Base-by-base conservation (phyloP, 2,113 vertebrate genomes). In the Corydoras sp. region DNA sequence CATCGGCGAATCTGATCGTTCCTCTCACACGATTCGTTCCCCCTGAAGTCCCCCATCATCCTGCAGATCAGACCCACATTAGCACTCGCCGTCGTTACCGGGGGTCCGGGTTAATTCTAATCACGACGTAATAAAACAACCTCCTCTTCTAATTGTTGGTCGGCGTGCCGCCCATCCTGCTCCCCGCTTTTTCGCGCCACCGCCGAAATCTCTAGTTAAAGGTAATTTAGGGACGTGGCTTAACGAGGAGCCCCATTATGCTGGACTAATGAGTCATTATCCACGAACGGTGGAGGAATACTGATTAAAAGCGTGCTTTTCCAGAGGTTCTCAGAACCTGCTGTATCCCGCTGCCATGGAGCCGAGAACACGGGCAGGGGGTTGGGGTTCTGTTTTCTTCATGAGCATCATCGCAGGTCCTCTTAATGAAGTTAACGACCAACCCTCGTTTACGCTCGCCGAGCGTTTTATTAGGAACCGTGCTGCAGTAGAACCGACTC, bases 181-280 rank as follows among this genome's bases (percentile, higher is more conserved):
- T 1, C 58, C 58, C 55, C 66, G 30, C 29, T 66, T 64, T 70
- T 65, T 74, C 68, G 56, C 68, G 65, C 51, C 64, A 60, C 72
- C 76, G 71, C 80, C 81, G 69, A 85, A 81, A 83, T 85, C 78
- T 83, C 73, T 78, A 78, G 80, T 84, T 83, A 80, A 77, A 83
- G 82, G 82, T 84, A 86, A 87, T 86, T 83, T 80, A 86, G 76
- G 35, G 81, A 82, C 69, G 76, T 81, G 82, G 80, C 79, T 79
- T 82, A 76, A 78, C 74, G 83, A 83, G 83, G 80, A 88, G 78
- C 79, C 78, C 84, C 79, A 83, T 87, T 86, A 84, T 79, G 81
- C 80, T 62, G 65, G 78, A 78, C 81, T 88, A 87, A 86, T 87
- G 84, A 86, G 72, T 84, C 80, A 87, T 86, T 85, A 86, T 82